phyloP scores from a whole-genome alignment of 1,140 invertebrate genomes.

The Drosophila lacertosa region DNA sequence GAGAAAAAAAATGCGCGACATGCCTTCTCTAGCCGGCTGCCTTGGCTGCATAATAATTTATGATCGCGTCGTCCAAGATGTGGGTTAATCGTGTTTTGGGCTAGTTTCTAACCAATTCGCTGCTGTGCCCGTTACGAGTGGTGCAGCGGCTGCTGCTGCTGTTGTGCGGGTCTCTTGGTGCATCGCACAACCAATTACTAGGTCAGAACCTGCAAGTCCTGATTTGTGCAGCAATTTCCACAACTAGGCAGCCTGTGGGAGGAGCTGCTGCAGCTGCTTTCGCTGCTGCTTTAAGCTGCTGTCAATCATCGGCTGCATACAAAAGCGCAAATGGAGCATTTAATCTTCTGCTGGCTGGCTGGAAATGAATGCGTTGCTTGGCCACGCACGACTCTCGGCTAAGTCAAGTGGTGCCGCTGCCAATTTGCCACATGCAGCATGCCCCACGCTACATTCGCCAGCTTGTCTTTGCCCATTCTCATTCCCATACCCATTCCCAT shows the following conservation, averaged over 20 bases:
- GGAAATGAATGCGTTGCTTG: slow-evolving; percentile 47
- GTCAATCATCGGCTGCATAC: slow-evolving; percentile 33
- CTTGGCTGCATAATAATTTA: slow-evolving; percentile 83
- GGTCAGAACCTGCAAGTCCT: slow-evolving; percentile 79
- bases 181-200: slow-evolving; percentile 72
- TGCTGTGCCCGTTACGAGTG: slow-evolving; percentile 14
- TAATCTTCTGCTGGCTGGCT: slow-evolving; percentile 43
- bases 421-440: slow-evolving; percentile 52
- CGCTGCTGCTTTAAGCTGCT: slow-evolving; percentile 1
- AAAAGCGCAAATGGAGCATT: slow-evolving; percentile 55
- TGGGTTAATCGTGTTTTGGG: slow-evolving; percentile 84
- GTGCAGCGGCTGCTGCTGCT: slow-evolving; percentile 27
- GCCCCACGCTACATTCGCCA: neutral
- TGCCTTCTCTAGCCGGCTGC: slow-evolving; percentile 40
- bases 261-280: slow-evolving; percentile 14
- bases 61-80: slow-evolving; percentile 84
- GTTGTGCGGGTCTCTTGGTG: slow-evolving; percentile 18
- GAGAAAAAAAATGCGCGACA: slow-evolving; percentile 53
- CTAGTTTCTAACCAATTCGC: slow-evolving; percentile 65
- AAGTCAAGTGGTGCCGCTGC: slow-evolving; percentile 19
- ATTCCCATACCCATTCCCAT: slow-evolving; percentile 35
- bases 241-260: slow-evolving; percentile 29
- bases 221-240: slow-evolving; percentile 63
- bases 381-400: slow-evolving; percentile 54
- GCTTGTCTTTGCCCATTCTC: slow-evolving; percentile 18